Conservation (phyloP, 2,888 invertebrate species). For the Crocallis elinguaria region DNA sequence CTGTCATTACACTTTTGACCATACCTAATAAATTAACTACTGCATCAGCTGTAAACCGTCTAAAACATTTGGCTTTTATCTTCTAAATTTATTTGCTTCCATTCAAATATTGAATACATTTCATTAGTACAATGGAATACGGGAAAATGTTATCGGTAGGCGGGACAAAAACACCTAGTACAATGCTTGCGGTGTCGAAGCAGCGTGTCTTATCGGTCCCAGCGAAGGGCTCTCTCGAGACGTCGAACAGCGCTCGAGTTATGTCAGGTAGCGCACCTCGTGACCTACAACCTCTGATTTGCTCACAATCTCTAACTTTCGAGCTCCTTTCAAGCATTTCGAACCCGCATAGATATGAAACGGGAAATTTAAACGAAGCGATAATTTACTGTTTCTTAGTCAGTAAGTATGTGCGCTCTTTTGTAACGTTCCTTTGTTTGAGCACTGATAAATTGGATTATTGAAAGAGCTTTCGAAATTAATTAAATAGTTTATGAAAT, state of each 20-base stretch:
- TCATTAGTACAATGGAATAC: background rate
- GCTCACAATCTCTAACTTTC: conserved; percentile 12
- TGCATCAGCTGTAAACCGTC: background rate
- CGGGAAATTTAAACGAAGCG: conserved; percentile 17
- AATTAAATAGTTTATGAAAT: too few species aligned
- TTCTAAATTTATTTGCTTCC: background rate
- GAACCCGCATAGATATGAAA: background rate
- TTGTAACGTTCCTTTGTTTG: conserved; percentile 40
- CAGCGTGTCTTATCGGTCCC: conserved; percentile 58
- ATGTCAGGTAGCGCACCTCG: conserved; percentile 42
- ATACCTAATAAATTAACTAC: background rate
- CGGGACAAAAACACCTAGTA: background rate
- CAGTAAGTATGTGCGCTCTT: conserved; percentile 43
- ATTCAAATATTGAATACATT: background rate
- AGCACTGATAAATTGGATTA: conserved; percentile 13
- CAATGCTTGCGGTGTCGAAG: conserved; percentile 10
- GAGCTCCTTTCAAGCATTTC: conserved; percentile 10
- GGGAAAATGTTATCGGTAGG: background rate
- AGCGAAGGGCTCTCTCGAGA: conserved; percentile 47
- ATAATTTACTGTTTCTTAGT: conserved; percentile 26
- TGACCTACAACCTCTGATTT: conserved; percentile 22
- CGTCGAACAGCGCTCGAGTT: conserved; percentile 31
- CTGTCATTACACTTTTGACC: conserved; percentile 48
- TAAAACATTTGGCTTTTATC: background rate
- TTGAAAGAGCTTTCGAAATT: conserved; percentile 7